These are phyloP conservation scores for Parapristionchus giblindavisi DNA, from an alignment of 2,888 invertebrate genomes.

Conservation along the genomic window DNA sequence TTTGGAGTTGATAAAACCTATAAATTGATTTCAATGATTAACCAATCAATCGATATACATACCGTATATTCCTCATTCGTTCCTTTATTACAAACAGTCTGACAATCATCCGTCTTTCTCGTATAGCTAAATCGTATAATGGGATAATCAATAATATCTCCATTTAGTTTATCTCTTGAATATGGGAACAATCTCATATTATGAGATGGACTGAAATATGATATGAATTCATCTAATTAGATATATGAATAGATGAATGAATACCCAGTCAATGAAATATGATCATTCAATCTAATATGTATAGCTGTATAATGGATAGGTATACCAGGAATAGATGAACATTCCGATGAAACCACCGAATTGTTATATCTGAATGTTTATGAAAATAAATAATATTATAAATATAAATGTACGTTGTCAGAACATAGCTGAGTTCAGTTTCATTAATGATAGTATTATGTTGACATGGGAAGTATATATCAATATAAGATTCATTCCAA, in stretches of 20 bases:
- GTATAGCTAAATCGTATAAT: too few relatives aligned
- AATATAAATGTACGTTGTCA: neutral
- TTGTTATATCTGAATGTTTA: conserved; percentile 1
- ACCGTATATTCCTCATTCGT: too few relatives aligned
- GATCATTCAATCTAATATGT: conserved; percentile 2
- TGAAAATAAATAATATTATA: neutral
- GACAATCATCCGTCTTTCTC: too few relatives aligned
- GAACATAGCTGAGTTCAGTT: neutral
- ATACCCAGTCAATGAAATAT: neutral
- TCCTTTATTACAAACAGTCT: too few relatives aligned
- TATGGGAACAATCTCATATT: too few relatives aligned
- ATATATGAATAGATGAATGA: neutral
- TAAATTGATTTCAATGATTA: too few relatives aligned
- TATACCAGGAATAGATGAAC: neutral
- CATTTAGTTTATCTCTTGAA: too few relatives aligned
- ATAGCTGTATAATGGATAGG: conserved; percentile 11
- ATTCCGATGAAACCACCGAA: neutral
- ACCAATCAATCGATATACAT: too few relatives aligned
- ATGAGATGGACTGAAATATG: too few relatives aligned
- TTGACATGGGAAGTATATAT: conserved; percentile 4
- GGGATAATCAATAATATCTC: too few relatives aligned
- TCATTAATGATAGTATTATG: neutral
- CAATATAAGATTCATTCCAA: neutral
- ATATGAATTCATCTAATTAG: neutral
- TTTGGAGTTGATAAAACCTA: too few relatives aligned